Percentiles rank a stretch among this genome's conserved stretches.
Conservation (phyloP, 2,888 invertebrate genomes). For the Xestia sexstrigata region DNA sequence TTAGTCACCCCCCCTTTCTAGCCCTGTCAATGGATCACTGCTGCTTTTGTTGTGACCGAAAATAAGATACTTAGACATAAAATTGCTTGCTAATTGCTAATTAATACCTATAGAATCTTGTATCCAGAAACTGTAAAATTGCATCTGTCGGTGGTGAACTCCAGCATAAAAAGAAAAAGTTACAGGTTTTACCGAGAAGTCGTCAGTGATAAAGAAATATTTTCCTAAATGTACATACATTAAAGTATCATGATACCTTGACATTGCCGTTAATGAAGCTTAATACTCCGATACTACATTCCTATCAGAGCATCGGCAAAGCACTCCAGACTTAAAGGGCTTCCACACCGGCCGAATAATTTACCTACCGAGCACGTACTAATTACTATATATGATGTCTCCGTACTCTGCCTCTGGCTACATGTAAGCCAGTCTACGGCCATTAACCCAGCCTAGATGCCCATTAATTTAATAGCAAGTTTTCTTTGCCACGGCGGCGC, state of each 20-base stretch:
- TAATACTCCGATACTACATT: slow-evolving; percentile 31
- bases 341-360: slow-evolving; percentile 30
- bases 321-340: slow-evolving; percentile 25
- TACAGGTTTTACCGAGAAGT: background rate
- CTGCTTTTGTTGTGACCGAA: background rate
- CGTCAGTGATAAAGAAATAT: background rate
- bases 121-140: background rate
- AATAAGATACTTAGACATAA: background rate
- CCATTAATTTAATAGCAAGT: slow-evolving; percentile 85
- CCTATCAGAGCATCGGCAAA: slow-evolving; percentile 6
- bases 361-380: slow-evolving; percentile 52
- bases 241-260: background rate
- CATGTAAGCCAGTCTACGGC: slow-evolving; percentile 48
- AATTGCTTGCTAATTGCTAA: too few species aligned
- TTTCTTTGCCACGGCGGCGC: slow-evolving; percentile 81
- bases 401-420: slow-evolving; percentile 72
- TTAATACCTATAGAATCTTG: too few species aligned
- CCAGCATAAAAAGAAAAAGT: background rate
- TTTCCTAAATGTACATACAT: background rate
- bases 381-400: slow-evolving; percentile 84
- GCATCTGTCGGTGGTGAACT: background rate
- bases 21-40: background rate
- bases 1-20: background rate
- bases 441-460: slow-evolving; percentile 72
- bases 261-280: slow-evolving; percentile 3